Evolutionary conservation across 1,140 invertebrate species (phyloP).

Genomic region (Cotesia glomerata): DNA sequence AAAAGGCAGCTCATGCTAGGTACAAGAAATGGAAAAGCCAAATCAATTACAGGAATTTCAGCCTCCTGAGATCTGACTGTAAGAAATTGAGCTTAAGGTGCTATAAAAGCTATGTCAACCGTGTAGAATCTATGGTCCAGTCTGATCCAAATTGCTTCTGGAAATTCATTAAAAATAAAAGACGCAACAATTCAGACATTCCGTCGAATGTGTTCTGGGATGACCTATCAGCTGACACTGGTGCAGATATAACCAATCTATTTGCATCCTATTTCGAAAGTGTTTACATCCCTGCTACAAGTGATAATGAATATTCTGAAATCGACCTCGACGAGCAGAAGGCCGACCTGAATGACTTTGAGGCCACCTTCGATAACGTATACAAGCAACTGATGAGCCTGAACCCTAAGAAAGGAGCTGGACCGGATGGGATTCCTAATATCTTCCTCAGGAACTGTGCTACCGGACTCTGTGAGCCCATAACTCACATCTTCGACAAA

Average conservation of each 20-base stretch:
- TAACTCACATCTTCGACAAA: background rate
- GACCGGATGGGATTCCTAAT: background rate
- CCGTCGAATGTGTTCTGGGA: background rate
- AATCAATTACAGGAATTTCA: too few species aligned
- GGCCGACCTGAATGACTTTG: background rate
- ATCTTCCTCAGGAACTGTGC: background rate
- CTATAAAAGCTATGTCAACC: too few species aligned
- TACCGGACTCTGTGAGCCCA: background rate
- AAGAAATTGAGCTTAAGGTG: too few species aligned
- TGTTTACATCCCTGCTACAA: background rate
- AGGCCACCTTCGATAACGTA: background rate
- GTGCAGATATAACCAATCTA: background rate
- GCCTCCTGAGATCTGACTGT: too few species aligned
- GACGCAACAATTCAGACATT: background rate
- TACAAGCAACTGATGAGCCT: background rate
- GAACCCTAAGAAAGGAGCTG: background rate
- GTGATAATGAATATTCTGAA: background rate
- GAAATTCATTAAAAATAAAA: background rate
- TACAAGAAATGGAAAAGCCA: too few species aligned
- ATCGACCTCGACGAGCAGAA: background rate
- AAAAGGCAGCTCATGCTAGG: too few species aligned
- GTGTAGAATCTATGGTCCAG: too few species aligned
- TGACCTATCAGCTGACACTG: background rate
- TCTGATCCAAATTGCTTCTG: background rate
- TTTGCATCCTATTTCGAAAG: background rate